Evolutionary conservation across 2,797 vertebrate genomes (phyloP), one percentile per base, ranked within the genome.

Genomic region (Tarsius wallacei): DNA sequence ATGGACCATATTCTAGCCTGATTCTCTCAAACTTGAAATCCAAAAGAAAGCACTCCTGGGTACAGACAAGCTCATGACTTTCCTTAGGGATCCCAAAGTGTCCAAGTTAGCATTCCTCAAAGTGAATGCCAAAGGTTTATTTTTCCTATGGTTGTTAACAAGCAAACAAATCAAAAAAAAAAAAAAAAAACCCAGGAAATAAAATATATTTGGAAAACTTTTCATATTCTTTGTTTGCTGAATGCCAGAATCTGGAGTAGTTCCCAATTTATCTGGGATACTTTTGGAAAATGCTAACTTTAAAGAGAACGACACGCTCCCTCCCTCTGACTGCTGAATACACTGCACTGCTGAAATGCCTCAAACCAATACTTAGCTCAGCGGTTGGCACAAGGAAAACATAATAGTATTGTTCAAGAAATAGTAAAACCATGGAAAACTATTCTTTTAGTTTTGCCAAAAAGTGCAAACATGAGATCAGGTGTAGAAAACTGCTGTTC

Each of bases 11-110:
- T 91, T 84, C 90, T 19, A 70, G 51, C 42, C 64, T 2, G 24
- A 64, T 63, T 91, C 24, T 95, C 82, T 96, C 68, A 81, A 96
- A 91, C 21, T 36, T 55, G 66, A 36, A 87, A 33, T 63, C 68
- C 26, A 42, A 93, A 84, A 59, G 49, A 84, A 95, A 88, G 49
- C 21, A 47, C 15, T 12, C 28, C 31, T 11, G 15, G 9, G 42
- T 83, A 24, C 22, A 87, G 77, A 47, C 11, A 89, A 93, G 51
- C 28, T 77, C 22, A 66, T 9, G 28, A 57, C 28, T 77, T 31
- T 86, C 61, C 55, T 83, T 28, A 81, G 74, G 74, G 86, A 87
- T 47, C 15, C 14, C 42, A 33, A 81, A 74, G 55, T 59, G 53
- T 24, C 70, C 36, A 61, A 53, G n/a, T 14, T 36, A 33, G n/a